Percentiles rank a stretch among this genome's conserved stretches.
These are phyloP conservation scores for Dermochelys coriacea DNA, from an alignment of 2,797 vertebrate genomes.

Conservation along the genomic window DNA sequence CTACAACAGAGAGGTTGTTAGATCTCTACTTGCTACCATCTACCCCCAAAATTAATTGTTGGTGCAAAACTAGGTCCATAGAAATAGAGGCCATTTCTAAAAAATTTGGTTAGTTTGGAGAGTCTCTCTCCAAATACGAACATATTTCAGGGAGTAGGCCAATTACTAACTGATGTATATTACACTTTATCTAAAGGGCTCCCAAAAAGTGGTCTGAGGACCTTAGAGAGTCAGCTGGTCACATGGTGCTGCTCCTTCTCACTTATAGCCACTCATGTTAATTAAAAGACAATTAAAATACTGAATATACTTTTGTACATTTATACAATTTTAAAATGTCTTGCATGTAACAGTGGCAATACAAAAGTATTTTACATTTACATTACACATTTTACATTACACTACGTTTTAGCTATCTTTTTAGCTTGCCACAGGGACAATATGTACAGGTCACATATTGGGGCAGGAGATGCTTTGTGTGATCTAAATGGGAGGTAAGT, in stretches of 20 bases:
- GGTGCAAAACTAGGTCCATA: background rate
- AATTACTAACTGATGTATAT: background rate
- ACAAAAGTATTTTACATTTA: background rate
- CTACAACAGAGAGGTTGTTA: rapidly evolving
- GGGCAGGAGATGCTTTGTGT: background rate
- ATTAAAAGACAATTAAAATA: background rate
- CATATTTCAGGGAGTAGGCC: background rate
- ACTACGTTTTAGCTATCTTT: background rate
- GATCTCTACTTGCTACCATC: background rate
- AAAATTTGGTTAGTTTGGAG: background rate
- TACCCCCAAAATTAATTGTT: background rate
- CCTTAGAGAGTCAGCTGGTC: background rate
- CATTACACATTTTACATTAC: too few relatives aligned
- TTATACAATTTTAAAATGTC: background rate
- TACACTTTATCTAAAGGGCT: background rate
- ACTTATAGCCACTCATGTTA: background rate
- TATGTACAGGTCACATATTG: background rate
- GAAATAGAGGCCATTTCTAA: background rate
- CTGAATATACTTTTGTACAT: background rate
- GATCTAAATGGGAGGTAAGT: background rate
- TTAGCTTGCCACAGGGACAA: background rate
- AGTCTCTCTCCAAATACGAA: background rate
- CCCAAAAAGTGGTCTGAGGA: background rate
- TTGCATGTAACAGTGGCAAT: background rate
- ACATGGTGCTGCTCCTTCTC: background rate